Base-by-base conservation (phyloP, 2,888 invertebrate genomes). In the Drosophila mayaguana region DNA sequence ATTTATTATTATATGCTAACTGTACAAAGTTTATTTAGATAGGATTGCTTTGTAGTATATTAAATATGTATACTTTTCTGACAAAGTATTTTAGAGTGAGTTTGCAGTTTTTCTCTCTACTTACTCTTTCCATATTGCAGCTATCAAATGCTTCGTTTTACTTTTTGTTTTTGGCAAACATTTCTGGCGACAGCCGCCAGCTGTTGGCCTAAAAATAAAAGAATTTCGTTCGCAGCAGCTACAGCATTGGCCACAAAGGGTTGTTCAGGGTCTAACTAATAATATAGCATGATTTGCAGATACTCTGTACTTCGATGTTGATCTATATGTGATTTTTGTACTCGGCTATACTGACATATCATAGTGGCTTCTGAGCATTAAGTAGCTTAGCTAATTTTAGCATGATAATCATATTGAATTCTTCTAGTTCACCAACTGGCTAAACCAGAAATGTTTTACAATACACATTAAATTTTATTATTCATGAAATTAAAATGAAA, bases 131-230 rank as follows among this genome's bases (percentile, higher is more conserved):
- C 38, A 62, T 43, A 50, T 63, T 63, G 63, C 48, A 63, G 63
- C 63, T 63, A 48, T 25, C 62, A 63, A 48, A 63, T 32, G 38
- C 12, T 18, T 63, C 28, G 12, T 42, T 43, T 72, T 25, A 34
- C 22, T 34, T 40, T 34, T 50, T 32, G 8, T 7, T 50, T 72
- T 66, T 72, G 73, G 73, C 72, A 63, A 67, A 57, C 34, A 59
- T 67, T 63, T 67, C 20, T 14, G 57, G 57, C 48, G 59, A 67
- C 72, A 65, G 48, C 50, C 59, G 72, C 64, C 72, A 55, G 60
- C 73, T 72, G 56, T 60, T 72, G 54, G 43, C 53, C 61, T 48
- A 69, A 69, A 69, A 69, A 69, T 60, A 54, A 36, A 25, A 36
- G 40, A 12, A 12, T 25, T 22, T 36, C 12, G 16, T 16, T 36